phyloP scores from a whole-genome alignment of 1,140 invertebrate genomes.

The Sminthurides bifidus region DNA sequence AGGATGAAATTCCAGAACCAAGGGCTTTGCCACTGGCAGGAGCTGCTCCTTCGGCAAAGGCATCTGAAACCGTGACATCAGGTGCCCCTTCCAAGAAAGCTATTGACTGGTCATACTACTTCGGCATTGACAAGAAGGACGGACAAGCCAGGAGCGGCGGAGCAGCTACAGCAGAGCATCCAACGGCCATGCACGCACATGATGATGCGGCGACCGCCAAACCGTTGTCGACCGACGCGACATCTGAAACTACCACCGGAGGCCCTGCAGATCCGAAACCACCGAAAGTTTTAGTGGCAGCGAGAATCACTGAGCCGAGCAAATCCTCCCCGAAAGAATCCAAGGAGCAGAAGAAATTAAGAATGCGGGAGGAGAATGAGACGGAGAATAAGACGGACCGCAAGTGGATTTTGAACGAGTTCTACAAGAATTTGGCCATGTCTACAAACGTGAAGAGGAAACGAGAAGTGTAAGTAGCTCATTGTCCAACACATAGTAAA shows the following conservation, averaged over 20 bases:
- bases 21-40: too few relatives aligned
- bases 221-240: neutral
- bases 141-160: conserved; percentile 39
- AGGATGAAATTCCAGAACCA: neutral
- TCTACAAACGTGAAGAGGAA: conserved; percentile 25
- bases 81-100: conserved; percentile 50
- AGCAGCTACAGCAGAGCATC: neutral
- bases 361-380: conserved; percentile 30
- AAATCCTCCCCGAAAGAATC: conserved; percentile 12
- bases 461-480: conserved; percentile 7
- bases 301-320: neutral
- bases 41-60: neutral
- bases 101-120: conserved; percentile 71
- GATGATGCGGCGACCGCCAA: neutral
- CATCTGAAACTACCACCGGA: neutral
- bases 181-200: neutral
- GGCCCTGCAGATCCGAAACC: neutral
- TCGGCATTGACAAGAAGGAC: conserved; percentile 66
- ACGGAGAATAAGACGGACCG: conserved; percentile 36
- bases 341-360: conserved; percentile 32
- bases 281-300: conserved; percentile 1
- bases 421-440: conserved; percentile 38
- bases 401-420: conserved; percentile 45
- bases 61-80: neutral
- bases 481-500: neutral